A percentile compares a stretch with the other conserved stretches of the same genome.
Evolutionary conservation across 2,113 vertebrate genomes (phyloP).

Genomic region (Pangasianodon hypophthalmus): DNA sequence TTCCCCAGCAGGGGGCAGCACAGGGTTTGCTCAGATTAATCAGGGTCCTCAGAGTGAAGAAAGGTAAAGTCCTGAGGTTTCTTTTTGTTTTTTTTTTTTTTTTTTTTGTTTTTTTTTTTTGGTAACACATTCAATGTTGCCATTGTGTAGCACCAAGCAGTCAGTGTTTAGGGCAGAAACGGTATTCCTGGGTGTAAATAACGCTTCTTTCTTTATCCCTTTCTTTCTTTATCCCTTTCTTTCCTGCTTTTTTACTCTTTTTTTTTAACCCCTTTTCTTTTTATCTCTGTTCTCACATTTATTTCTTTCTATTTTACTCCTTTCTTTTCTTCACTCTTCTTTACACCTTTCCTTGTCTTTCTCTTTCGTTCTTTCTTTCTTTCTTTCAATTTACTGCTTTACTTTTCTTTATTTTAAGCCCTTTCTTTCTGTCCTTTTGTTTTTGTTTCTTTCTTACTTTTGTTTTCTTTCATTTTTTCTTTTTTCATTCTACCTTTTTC

Average conservation of each 20-base stretch:
- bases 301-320: background rate
- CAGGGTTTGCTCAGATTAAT: background rate
- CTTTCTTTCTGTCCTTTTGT: background rate
- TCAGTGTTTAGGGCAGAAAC: too few species aligned
- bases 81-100: background rate
- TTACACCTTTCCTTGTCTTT: too few species aligned
- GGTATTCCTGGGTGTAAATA: background rate
- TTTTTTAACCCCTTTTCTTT: background rate
- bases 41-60: background rate
- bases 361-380: background rate
- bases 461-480: background rate
- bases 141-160: background rate
- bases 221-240: too few species aligned
- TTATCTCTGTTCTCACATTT: background rate
- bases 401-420: too few species aligned
- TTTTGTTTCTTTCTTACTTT: background rate
- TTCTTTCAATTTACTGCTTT: too few species aligned
- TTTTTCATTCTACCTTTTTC: background rate
- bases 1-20: slow-evolving; percentile 6
- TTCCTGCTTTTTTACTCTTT: background rate
- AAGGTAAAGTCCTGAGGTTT: background rate
- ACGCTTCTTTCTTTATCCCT: too few species aligned
- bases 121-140: background rate
- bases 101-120: background rate
- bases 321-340: background rate